Evolutionary conservation across 2,113 vertebrate species (phyloP), one percentile per base, ranked within the genome.

Genomic region (Mystacornis crossleyi): DNA sequence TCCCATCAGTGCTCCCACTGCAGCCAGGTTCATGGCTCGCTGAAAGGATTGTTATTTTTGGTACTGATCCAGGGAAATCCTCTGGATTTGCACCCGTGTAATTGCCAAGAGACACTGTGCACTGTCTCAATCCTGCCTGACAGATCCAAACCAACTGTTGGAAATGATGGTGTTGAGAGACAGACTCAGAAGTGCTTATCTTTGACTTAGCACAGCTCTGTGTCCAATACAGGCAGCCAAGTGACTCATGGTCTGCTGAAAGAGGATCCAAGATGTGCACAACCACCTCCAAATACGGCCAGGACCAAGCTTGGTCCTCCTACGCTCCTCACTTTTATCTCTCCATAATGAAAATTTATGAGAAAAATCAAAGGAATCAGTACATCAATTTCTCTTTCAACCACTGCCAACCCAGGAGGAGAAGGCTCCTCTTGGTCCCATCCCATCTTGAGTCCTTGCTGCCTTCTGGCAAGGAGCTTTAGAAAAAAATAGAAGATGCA

Each of bases 111-210:
- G 80, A 23, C 47, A 24, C 31, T 65, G 71, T n/a, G 83, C 38
- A 60, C 53, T 40, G 72, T 86, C 73, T 83, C 91, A 83, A 2
- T 51, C 67, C 72, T 42, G 72, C 62, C 83, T 71, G 75, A 71
- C 93, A 95, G 93, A 79, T 96, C 61, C 33, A 9, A 86, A 74
- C 38, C 89, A 95, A 62, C 86, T 89, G 86, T 8, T 78, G 74
- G 72, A 40, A 94, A 86, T 0, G 10, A 77, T 3, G 7, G 72
- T 47, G 73, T 20, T 81, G 83, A 92, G 91, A 93, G 77, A 95
- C 86, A 62, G 92, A 40, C 79, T 78, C 83, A 90, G 55, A 61
- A 89, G 43, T 42, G 77, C 69, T 84, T 81, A 55, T 87, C 88
- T 69, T 26, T 36, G 50, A 38, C 67, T 90, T 73, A 62, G 89